Evolutionary conservation across 2,797 vertebrate species (phyloP), one percentile per base, ranked within the genome.

Genomic region (Lacerta agilis): DNA sequence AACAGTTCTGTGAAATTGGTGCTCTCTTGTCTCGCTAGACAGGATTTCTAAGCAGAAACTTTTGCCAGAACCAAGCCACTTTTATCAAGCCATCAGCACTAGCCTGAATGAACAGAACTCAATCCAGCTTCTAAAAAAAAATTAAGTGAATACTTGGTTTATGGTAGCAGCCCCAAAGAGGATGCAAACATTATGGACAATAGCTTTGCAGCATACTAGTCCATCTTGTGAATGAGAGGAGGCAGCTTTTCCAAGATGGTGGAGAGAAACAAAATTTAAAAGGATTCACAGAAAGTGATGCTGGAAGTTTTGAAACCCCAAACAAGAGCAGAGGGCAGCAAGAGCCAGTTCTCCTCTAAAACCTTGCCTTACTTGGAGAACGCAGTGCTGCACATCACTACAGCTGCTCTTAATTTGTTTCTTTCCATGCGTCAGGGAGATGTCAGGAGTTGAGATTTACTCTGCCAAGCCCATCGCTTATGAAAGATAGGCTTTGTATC

Each of bases 311-410:
- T 64, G 33, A 55, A 75, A 43, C 1, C 9, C 17, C 20, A 8
- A 27, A 64, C 29, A 5, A 27, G 8, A 18, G 13, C 10, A 13
- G 8, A 36, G n/a, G 38, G 10, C 43, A 7, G 2, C 45, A 2
- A 25, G 15, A 15, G 3, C 69, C 6, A 0, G 2, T 2, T 2
- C 23, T n/a, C 11, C 36, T 61, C 10, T 18, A 64, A 17, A 61
- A 33, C 55, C 38, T 43, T 38, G 3, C 4, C 20, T 25, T 13
- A 11, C 38, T n/a, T 67, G 17, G 41, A 43, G 3, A 33, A 20
- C 58, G 2, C 1, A 41, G 38, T 43, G 27, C 45, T 1, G 4
- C 1, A 5, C 33, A 18, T 27, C 7, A 17, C 33, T 18, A 0
- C 15, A 9, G 55, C 2, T 15, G 2, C 4, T 82, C 20, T 18